These are phyloP conservation scores for Actinernus sp. DNA, from an alignment of 92 coral and sea anemone species.

Conservation along the genomic window DNA sequence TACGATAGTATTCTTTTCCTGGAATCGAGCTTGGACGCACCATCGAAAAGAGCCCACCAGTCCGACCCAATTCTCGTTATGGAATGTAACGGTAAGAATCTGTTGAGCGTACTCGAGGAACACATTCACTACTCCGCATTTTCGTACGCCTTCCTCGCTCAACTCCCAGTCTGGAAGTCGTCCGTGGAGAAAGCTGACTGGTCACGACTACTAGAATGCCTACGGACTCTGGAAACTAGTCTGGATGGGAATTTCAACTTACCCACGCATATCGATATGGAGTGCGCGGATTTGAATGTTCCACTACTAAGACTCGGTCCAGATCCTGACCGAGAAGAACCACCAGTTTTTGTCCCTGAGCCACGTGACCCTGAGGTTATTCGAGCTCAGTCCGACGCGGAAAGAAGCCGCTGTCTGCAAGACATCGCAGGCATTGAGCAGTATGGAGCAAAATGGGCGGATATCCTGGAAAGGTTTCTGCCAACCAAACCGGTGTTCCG, in stretches of 20 bases:
- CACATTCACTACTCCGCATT: constrained; percentile 92
- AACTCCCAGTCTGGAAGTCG: constrained; percentile 88
- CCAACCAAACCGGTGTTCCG: constrained; percentile 90
- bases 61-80: constrained; percentile 57
- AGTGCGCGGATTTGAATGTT: constrained; percentile 56
- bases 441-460: constrained; percentile 75
- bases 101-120: constrained; percentile 79
- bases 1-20: constrained; percentile 31
- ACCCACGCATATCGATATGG: constrained; percentile 76
- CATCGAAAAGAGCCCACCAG: constrained; percentile 6
- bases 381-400: constrained; percentile 81
- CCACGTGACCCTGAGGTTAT: constrained; percentile 93
- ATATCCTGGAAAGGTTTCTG: constrained; percentile 73
- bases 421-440: constrained; percentile 58
- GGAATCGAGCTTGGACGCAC: constrained; percentile 9
- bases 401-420: constrained; percentile 67
- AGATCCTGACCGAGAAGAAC: constrained; percentile 79
- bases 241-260: constrained; percentile 76
- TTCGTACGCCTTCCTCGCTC: constrained; percentile 87
- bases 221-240: constrained; percentile 74
- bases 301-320: constrained; percentile 61
- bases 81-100: constrained; percentile 93
- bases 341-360: constrained; percentile 86
- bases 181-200: constrained; percentile 78
- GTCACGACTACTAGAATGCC: constrained; percentile 85